Base-by-base conservation (phyloP, 2,113 vertebrate genomes). In the Tricholaema leucomelas region DNA sequence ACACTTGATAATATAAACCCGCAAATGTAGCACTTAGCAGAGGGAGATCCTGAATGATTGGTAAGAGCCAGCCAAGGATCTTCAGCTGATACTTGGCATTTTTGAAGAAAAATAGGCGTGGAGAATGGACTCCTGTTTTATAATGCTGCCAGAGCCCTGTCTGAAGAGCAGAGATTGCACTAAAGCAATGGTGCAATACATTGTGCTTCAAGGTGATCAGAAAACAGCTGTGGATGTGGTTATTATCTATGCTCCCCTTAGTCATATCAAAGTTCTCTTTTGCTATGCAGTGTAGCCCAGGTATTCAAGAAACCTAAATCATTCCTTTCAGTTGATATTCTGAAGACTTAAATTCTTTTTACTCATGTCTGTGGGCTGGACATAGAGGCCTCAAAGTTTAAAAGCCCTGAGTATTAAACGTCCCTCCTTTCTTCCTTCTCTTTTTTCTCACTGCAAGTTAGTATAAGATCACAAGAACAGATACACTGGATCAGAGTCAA, bases 401-500 rank as follows among this genome's bases (percentile, higher is more conserved):
- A 33, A 71, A 81, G 38, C 9, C 31, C 23, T 12, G 36, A 56
- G 28, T 21, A 73, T 24, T 48, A 87, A 89, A 92, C 25, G 11
- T 5, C 8, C 3, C 17, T 6, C 65, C 38, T 27, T 8, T 48
- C 13, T 24, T 50, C 5, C 10, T 3, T 2, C 46, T 64, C 25
- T 76, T 30, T 74, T 69, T 33, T 28, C 23, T 84, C 48, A 27
- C 30, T 84, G 70, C 42, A 81, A 67, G 70, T 88, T 58, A 65
- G 56, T 58, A 7, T 40, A 35, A 85, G 58, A 77, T 87, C 75
- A 73, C 64, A 89, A 56, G 81, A 91, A 67, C 75, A 93, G 75
- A 93, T 50, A 87, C 5, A 5, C 1, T 93, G 93, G 90, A 92
- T 60, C 71, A 77, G 75, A 85, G 76, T 91, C 91, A 93, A 91